These are phyloP conservation scores for Melolontha melolontha DNA, from an alignment of 2,888 invertebrate species.

Conservation along the genomic window DNA sequence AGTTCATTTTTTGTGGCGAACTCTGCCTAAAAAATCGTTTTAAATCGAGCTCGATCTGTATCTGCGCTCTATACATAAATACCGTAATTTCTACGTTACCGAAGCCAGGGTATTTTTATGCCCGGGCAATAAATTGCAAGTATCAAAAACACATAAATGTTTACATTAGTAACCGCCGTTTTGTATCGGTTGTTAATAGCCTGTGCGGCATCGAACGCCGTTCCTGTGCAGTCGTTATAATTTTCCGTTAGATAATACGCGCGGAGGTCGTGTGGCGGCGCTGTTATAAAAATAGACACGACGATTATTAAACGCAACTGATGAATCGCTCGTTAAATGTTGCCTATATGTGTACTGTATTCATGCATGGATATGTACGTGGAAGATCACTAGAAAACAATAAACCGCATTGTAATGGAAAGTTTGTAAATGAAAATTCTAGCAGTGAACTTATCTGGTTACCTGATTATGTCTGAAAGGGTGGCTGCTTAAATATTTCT, in stretches of 20 bases:
- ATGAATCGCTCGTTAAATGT: slow-evolving; percentile 1
- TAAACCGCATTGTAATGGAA: not conserved
- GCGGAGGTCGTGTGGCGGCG: not conserved
- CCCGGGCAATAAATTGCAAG: slow-evolving; percentile 26
- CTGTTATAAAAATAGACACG: slow-evolving; percentile 20
- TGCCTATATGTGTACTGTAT: too few relatives aligned
- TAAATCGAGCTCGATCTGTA: too few relatives aligned
- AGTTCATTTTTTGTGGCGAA: too few relatives aligned
- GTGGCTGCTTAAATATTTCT: too few relatives aligned
- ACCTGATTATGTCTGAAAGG: too few relatives aligned
- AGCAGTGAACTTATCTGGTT: not conserved
- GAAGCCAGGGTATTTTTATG: slow-evolving; percentile 16
- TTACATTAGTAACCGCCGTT: slow-evolving; percentile 27
- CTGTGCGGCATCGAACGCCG: not conserved
- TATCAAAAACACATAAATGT: slow-evolving; percentile 32
- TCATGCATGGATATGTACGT: too few relatives aligned
- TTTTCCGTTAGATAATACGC: slow-evolving; percentile 9
- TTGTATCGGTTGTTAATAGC: slow-evolving; percentile 25
- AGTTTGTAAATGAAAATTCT: not conserved
- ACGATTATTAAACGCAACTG: slow-evolving; percentile 15
- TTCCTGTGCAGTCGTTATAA: not conserved
- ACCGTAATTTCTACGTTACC: not conserved
- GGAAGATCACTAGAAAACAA: slow-evolving; percentile 2
- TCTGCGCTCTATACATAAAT: too few relatives aligned
- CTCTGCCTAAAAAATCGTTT: too few relatives aligned